Evolutionary conservation across 2,797 vertebrate species (phyloP), one percentile per base, ranked within the genome.

Genomic region (Chelidonichthys spinosus): DNA sequence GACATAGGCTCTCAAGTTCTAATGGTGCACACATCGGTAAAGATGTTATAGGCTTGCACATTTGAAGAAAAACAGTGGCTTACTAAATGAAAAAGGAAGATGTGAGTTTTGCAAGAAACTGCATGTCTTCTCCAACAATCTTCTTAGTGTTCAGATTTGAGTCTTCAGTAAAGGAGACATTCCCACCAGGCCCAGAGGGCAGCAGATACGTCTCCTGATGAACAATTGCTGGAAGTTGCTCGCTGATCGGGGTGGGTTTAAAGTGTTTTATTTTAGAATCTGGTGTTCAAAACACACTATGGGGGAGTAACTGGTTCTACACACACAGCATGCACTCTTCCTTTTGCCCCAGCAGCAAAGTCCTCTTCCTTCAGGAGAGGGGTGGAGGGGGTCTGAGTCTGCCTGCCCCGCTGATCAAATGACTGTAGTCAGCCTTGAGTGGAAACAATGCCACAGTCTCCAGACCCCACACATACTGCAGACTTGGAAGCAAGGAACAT

Each of bases 191-290:
- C 72, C 85, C 81, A 67, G 80, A 86, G 70, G 78, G 80, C 78
- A 90, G 82, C 81, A 93, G 93, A 94, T 93, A 93, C 90, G 91
- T 86, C 85, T 89, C 63, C 58, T 53, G 83, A 78, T 77, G 78
- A 94, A 95, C 94, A 95, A 95, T 95, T 94, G 89, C 90, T 93
- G 94, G 94, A 96, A 95, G 92, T 91, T 74, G 33, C 86, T 84
- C 52, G 70, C 87, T 82, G 87, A 93, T 87, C 89, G 86, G 87
- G 89, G 62, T 85, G 88, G 85, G 76, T 78, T 93, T 89, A 85
- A 89, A 91, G 88, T 81, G 69, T 89, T 93, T 93, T 90, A 89
- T 92, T 93, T 95, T 92, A 86, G 84, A 92, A 84, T 85, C 74
- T 70, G 79, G 69, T 82, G 79, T 82, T 85, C 61, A 87, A 89